phyloP scores from a whole-genome alignment of 2,888 invertebrate genomes.

The Tromatobia lineatoria region DNA sequence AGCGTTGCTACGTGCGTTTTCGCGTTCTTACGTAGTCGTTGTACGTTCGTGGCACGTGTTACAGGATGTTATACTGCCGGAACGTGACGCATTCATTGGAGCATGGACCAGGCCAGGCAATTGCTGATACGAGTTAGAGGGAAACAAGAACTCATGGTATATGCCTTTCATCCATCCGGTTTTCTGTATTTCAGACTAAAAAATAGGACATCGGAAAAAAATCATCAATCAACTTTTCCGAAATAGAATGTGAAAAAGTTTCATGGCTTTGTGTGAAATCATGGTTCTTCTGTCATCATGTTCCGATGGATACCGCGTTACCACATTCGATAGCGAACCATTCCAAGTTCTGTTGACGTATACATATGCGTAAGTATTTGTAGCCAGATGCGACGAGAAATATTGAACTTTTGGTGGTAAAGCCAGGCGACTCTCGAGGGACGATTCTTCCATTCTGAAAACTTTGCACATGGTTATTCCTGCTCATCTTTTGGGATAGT shows the following conservation, averaged over 20 bases:
- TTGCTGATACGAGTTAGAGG: slow-evolving; percentile 18
- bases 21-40: slow-evolving; percentile 63
- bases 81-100: slow-evolving; percentile 69
- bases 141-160: background rate
- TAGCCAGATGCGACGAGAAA: slow-evolving; percentile 49
- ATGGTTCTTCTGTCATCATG: slow-evolving; percentile 1
- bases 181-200: background rate
- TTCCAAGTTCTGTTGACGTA: slow-evolving; percentile 33
- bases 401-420: slow-evolving; percentile 53
- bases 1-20: slow-evolving; percentile 60
- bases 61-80: slow-evolving; percentile 73
- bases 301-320: slow-evolving; percentile 18
- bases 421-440: slow-evolving; percentile 30
- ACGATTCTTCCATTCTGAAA: slow-evolving; percentile 31
- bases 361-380: slow-evolving; percentile 24
- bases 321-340: slow-evolving; percentile 44
- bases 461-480: slow-evolving; percentile 15
- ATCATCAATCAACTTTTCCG: slow-evolving; percentile 37
- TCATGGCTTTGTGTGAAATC: slow-evolving; percentile 31
- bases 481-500: slow-evolving; percentile 17
- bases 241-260: slow-evolving; percentile 39
- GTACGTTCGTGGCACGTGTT: slow-evolving; percentile 72
- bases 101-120: slow-evolving; percentile 39
- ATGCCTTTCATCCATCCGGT: background rate
- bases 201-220: slow-evolving; percentile 7